Conservation (phyloP, 2,888 invertebrate genomes). For the Orthonevra nobilis region DNA sequence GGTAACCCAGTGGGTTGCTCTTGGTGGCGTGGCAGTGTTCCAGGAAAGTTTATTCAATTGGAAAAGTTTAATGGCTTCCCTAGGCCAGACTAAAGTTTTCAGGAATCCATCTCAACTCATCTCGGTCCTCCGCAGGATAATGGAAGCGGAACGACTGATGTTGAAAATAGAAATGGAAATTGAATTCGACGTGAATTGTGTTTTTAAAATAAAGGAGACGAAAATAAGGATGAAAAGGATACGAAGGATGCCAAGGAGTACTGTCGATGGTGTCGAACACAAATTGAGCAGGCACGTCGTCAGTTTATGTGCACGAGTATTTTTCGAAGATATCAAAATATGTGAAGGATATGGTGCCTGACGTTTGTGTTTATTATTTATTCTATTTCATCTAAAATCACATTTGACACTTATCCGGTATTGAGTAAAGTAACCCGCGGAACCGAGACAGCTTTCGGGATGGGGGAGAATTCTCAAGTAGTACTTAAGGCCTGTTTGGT, state of each 20-base stretch:
- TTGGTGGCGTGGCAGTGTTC: neutral
- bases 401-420: neutral
- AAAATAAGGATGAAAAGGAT: neutral
- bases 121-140: neutral
- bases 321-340: conserved; percentile 1
- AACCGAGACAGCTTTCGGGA: no score
- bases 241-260: conserved; percentile 5
- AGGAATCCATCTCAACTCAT: conserved; percentile 19
- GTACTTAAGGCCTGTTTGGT: no score
- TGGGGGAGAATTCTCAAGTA: no score
- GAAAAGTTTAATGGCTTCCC: conserved; percentile 50
- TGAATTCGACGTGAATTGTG: conserved; percentile 35
- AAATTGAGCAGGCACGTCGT: conserved; percentile 36
- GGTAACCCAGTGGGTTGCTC: conserved; percentile 22
- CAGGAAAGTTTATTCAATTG: conserved; percentile 49
- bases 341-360: conserved; percentile 6
- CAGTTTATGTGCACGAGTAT: conserved; percentile 16
- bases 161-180: conserved; percentile 43
- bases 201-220: conserved; percentile 4
- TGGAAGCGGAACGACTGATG: conserved; percentile 12
- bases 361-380: conserved; percentile 3
- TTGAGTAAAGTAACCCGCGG: neutral
- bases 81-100: conserved; percentile 28
- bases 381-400: neutral
- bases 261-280: conserved; percentile 6